Percentiles rank a stretch among this genome's conserved stretches.
Conservation (phyloP, 2,797 vertebrate genomes). For the Phalanger gymnotis region DNA sequence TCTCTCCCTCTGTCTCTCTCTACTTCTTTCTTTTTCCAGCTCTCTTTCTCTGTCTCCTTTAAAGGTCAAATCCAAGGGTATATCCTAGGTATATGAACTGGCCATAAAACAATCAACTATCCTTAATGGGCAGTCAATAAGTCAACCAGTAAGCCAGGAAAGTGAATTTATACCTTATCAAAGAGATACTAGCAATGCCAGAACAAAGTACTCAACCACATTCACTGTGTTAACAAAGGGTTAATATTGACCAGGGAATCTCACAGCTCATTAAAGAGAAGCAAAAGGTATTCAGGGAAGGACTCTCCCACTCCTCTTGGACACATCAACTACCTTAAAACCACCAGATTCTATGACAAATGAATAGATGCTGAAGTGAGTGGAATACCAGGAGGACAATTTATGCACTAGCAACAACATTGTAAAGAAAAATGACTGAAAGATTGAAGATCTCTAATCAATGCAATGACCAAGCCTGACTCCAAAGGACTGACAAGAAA, state of each 20-base stretch:
- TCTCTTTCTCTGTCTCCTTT: not conserved
- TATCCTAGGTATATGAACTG: not conserved
- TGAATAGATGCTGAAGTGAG: not conserved
- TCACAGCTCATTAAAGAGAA: not conserved
- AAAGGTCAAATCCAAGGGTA: not conserved
- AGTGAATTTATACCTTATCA: not conserved
- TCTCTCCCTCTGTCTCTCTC: too few species aligned
- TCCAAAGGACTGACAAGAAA: not conserved
- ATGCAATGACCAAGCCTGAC: not conserved
- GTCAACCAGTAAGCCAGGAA: not conserved
- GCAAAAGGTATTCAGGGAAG: not conserved
- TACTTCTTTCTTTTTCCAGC: not conserved
- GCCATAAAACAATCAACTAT: not conserved
- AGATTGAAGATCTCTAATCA: not conserved
- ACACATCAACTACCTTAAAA: not conserved
- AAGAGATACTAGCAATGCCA: not conserved
- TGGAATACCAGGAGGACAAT: not conserved
- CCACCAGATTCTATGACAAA: not conserved
- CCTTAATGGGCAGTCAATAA: not conserved
- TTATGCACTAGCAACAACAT: not conserved
- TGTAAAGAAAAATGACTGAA: not conserved
- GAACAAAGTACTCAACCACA: not conserved
- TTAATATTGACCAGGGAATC: not conserved
- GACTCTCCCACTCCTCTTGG: not conserved
- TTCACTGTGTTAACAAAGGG: not conserved